Percentiles rank a stretch among this genome's conserved stretches.
Evolutionary conservation across 2,888 invertebrate genomes (phyloP).

Genomic region (Lasioglossum villosulum): DNA sequence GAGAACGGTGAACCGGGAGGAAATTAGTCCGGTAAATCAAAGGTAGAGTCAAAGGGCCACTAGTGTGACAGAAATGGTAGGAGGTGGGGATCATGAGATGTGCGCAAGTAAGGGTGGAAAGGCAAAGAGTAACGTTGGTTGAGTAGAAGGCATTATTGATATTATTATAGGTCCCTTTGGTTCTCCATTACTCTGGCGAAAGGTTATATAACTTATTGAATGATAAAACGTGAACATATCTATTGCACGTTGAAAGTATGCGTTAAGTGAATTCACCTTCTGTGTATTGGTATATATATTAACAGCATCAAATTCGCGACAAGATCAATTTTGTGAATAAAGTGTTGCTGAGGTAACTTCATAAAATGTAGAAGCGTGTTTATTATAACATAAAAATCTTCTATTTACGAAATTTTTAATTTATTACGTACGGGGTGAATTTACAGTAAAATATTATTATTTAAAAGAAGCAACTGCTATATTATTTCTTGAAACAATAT

Average conservation of each 20-base stretch:
- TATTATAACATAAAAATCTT: not conserved
- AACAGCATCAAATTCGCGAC: not conserved
- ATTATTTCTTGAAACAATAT: no score
- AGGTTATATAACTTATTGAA: constrained; percentile 46
- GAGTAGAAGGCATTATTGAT: constrained; percentile 42
- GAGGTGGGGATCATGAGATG: not conserved
- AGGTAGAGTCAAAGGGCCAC: constrained; percentile 49
- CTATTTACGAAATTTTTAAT: no score
- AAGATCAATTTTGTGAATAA: not conserved
- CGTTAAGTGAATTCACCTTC: not conserved
- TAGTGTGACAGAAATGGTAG: constrained; percentile 31
- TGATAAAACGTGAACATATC: constrained; percentile 36
- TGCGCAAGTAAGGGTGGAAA: constrained; percentile 17
- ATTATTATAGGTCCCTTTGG: constrained; percentile 54
- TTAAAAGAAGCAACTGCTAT: no score
- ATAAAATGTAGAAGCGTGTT: not conserved
- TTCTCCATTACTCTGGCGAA: constrained; percentile 44
- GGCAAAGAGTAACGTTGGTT: constrained; percentile 42
- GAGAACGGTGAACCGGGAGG: constrained; percentile 26
- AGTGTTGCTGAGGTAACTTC: not conserved
- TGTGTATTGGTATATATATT: not conserved
- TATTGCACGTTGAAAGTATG: constrained; percentile 33
- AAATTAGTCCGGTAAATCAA: constrained; percentile 64
- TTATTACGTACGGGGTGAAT: no score
- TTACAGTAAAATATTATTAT: no score